Conservation (phyloP, 2,113 vertebrate species). For the Oostethus manadensis region DNA sequence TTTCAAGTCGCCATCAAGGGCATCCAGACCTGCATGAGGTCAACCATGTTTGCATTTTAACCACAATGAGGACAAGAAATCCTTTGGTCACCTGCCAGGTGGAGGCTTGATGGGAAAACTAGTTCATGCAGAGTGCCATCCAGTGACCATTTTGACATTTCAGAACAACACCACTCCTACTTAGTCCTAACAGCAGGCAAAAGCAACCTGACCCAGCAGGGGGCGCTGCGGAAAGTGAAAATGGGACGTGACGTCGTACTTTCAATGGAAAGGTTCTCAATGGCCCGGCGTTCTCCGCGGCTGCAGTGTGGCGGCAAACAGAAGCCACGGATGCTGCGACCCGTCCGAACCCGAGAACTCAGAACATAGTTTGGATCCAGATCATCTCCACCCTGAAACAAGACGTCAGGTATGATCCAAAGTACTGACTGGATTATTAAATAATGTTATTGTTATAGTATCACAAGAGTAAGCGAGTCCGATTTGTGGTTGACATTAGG, state of each 20-base stretch:
- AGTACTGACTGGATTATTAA: no score
- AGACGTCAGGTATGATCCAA: no score
- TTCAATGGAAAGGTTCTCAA: slow-evolving; percentile 86
- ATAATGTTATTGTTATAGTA: no score
- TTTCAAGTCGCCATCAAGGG: slow-evolving; percentile 84
- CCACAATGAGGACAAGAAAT: no score
- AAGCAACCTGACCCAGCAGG: no score
- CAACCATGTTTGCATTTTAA: background rate
- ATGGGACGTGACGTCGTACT: slow-evolving; percentile 64
- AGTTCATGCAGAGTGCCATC: slow-evolving; percentile 14
- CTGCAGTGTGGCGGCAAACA: slow-evolving; percentile 93
- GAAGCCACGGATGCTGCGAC: slow-evolving; percentile 88
- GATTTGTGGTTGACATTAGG: no score
- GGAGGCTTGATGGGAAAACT: slow-evolving; percentile 33
- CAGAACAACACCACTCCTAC: no score
- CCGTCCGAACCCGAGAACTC: slow-evolving; percentile 91
- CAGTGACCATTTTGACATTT: no score
- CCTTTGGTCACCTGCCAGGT: no score
- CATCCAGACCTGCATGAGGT: slow-evolving; percentile 58
- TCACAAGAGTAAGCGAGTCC: no score
- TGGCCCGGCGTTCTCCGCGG: slow-evolving; percentile 85
- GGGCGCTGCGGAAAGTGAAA: no score
- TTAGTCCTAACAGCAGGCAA: no score
- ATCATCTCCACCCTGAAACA: slow-evolving; percentile 84
- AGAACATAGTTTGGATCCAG: slow-evolving; percentile 92